These are phyloP conservation scores for Saxidomus purpurata DNA, from an alignment of 1,140 invertebrate genomes.

Conservation along the genomic window DNA sequence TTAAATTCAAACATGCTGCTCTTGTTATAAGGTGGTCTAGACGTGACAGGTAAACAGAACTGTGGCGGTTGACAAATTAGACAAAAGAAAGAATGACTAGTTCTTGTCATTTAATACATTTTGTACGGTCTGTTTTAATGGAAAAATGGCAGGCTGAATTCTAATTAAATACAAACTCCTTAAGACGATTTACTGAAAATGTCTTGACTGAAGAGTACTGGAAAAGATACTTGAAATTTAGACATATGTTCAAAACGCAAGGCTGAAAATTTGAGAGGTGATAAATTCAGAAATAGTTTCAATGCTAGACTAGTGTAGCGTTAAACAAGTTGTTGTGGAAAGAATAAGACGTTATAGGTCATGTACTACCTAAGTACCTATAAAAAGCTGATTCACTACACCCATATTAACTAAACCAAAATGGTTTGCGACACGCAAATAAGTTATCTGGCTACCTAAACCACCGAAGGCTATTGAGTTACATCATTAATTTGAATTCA, in stretches of 20 bases:
- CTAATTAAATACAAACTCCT: not conserved
- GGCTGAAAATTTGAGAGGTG: no score
- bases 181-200: no score
- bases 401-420: not conserved
- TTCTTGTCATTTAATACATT: not conserved
- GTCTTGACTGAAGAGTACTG: no score
- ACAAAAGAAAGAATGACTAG: not conserved
- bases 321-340: not conserved
- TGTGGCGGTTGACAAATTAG: not conserved
- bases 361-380: not conserved
- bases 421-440: not conserved
- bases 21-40: not conserved
- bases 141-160: not conserved
- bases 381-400: not conserved
- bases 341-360: not conserved
- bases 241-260: no score
- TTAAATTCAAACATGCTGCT: slow-evolving; percentile 42
- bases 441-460: not conserved
- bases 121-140: not conserved
- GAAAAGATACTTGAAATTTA: no score
- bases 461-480: not conserved
- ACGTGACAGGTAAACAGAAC: slow-evolving; percentile 23
- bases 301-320: not conserved
- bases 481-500: slow-evolving; percentile 10
- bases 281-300: no score